Evolutionary conservation across 1,140 invertebrate species (phyloP).

Genomic region (Bombyx mori): DNA sequence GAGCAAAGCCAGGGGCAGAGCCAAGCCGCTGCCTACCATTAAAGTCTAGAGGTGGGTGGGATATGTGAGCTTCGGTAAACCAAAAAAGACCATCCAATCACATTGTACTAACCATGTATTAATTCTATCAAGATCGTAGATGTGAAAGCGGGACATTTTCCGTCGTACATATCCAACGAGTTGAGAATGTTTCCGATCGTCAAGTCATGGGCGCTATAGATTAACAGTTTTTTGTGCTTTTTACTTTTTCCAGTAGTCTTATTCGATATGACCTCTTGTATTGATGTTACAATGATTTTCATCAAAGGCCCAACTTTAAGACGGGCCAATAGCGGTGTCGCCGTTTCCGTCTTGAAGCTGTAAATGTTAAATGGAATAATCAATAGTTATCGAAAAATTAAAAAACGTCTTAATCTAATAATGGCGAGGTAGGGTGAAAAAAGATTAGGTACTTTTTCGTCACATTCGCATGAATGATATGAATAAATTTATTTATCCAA

Average conservation of each 20-base stretch:
- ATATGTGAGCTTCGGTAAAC: background rate
- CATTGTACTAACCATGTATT: conserved; percentile 35
- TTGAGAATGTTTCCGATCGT: conserved; percentile 84
- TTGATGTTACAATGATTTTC: conserved; percentile 75
- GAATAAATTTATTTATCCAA: no score
- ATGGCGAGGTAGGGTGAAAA: background rate
- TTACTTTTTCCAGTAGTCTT: conserved; percentile 12
- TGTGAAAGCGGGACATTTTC: conserved; percentile 81
- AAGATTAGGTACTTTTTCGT: background rate
- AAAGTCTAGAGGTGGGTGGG: background rate
- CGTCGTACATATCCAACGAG: conserved; percentile 80
- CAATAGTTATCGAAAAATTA: background rate
- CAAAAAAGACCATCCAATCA: background rate
- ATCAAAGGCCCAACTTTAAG: conserved; percentile 77
- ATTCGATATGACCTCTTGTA: conserved; percentile 67
- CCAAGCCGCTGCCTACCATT: background rate
- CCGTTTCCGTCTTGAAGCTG: conserved; percentile 67
- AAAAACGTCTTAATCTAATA: background rate
- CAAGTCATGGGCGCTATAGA: conserved; percentile 88
- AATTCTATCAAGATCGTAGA: conserved; percentile 83
- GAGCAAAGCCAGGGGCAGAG: no score
- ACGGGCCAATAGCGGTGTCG: conserved; percentile 68
- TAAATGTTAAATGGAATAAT: background rate
- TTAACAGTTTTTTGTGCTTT: conserved; percentile 74
- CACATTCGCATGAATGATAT: background rate